Base-by-base conservation (phyloP, 2,888 invertebrate genomes). In the Julus scanicus region DNA sequence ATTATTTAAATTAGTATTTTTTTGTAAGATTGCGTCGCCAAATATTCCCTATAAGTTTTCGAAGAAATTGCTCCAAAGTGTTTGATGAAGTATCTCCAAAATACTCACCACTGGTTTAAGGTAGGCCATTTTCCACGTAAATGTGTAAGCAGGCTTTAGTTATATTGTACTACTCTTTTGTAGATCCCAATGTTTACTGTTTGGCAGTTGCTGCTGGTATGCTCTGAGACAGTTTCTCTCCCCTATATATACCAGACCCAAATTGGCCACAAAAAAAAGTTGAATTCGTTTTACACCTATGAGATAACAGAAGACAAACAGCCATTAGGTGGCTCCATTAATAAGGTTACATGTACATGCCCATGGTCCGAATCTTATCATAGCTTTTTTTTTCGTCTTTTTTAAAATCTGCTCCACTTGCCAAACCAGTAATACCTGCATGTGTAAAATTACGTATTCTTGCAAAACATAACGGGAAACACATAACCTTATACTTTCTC, bases 101-200 rank as follows among this genome's bases (percentile, higher is more conserved):
- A 84, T 84, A 84, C 84, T 84, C 48, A 84, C 84, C 84, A 84
- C 84, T 84, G 84, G 84, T 84, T 84, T 84, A n/a, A 84, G 84
- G 39, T 84, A 84, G 48, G 84, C 84, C 84, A 84, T 84, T 84
- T 84, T 84, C 84, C 48, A 17, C 40, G 15, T 84, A 84, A 84
- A 84, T 71, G 71, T 71, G 71, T 29, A 71, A 71, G 71, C 71
- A 71, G 71, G 71, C 71, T 71, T 29, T 71, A 71, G 71, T 71
- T 71, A 71, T 71, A 53, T 53, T 71, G 71, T 71, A 20, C 71
- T 29, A 20, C 29, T 71, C 71, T 71, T 29, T 71, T 71, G 71
- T 71, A 20, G 71, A 20, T 71, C 53, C 53, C 20, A 29, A 71
- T 71, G 71, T 71, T 71, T 71, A 71, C 71, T 71, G 71, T 84